phyloP scores from a whole-genome alignment of 1,140 invertebrate genomes.

The Bicyclus anynana region DNA sequence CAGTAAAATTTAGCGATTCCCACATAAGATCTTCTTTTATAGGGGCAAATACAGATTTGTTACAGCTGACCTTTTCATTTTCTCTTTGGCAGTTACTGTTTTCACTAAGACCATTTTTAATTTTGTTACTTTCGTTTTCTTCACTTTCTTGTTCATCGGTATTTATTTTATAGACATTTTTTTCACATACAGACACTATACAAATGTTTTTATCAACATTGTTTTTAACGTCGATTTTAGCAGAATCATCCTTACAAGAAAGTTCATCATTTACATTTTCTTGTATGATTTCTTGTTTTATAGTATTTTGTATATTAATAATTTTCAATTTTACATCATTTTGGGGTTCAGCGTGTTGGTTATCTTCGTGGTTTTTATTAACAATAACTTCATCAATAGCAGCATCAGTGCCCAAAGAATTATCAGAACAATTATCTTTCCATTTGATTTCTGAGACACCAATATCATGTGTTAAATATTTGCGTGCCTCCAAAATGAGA shows the following conservation, averaged over 20 bases:
- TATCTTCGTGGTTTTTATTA: not conserved
- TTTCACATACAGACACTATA: not conserved
- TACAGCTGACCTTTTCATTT: not conserved
- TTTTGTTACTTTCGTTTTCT: not conserved
- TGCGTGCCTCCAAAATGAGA: slow-evolving; percentile 89
- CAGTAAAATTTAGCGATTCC: slow-evolving; percentile 57
- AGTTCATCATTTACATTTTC: not conserved
- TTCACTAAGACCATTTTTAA: not conserved
- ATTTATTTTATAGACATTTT: not conserved
- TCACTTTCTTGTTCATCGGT: not conserved
- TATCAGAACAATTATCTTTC: slow-evolving; percentile 40
- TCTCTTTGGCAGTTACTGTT: not conserved
- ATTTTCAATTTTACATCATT: not conserved
- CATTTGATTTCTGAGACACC: slow-evolving; percentile 80
- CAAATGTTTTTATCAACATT: not conserved
- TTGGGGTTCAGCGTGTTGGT: not conserved
- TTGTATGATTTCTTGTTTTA: not conserved
- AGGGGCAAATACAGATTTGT: not conserved
- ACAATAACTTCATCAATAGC: not conserved
- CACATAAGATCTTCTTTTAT: slow-evolving; percentile 47
- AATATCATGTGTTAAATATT: slow-evolving; percentile 81
- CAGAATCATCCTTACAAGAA: not conserved
- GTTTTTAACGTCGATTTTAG: not conserved
- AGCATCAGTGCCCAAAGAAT: not conserved
- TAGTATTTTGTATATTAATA: not conserved